Conservation (phyloP, 1,140 invertebrate species). For the Eumaeus atala region DNA sequence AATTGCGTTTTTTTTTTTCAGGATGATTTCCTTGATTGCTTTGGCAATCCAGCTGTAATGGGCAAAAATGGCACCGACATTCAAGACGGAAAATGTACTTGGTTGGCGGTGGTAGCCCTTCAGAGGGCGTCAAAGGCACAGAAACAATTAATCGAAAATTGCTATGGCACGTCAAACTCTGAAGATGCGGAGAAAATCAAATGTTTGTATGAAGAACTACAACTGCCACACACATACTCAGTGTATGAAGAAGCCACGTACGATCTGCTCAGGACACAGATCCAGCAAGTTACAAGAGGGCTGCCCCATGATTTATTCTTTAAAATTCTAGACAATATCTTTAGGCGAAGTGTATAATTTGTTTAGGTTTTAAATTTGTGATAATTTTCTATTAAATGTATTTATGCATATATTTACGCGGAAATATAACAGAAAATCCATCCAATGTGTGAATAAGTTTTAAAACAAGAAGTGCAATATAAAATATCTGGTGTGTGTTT, state of each 20-base stretch:
- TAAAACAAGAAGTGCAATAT: too few relatives aligned
- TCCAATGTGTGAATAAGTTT: slow-evolving; percentile 2
- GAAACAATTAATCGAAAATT: slow-evolving; percentile 84
- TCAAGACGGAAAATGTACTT: slow-evolving; percentile 95
- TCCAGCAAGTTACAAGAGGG: slow-evolving; percentile 88
- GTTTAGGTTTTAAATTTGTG: slow-evolving; percentile 1
- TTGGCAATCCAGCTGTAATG: slow-evolving; percentile 87
- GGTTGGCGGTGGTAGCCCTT: slow-evolving; percentile 93
- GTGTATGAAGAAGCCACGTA: slow-evolving; percentile 92
- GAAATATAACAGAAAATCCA: slow-evolving; percentile 1
- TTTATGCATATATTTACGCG: neutral
- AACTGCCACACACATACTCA: slow-evolving; percentile 83
- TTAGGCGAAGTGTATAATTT: slow-evolving; percentile 76
- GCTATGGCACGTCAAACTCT: slow-evolving; percentile 84
- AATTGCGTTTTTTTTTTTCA: slow-evolving; percentile 62
- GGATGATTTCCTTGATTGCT: slow-evolving; percentile 97
- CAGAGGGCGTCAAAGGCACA: slow-evolving; percentile 85
- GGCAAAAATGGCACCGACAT: slow-evolving; percentile 96
- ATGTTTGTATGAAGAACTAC: slow-evolving; percentile 86
- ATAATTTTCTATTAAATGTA: slow-evolving; percentile 9
- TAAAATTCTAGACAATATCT: slow-evolving; percentile 87
- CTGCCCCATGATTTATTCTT: slow-evolving; percentile 89
- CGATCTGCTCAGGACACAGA: slow-evolving; percentile 87
- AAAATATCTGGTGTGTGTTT: neutral
- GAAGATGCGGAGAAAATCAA: slow-evolving; percentile 84